A percentile compares a stretch with the other conserved stretches of the same genome.
phyloP scores from a whole-genome alignment of 2,888 invertebrate genomes.

The Taphrorychus bicolor region DNA sequence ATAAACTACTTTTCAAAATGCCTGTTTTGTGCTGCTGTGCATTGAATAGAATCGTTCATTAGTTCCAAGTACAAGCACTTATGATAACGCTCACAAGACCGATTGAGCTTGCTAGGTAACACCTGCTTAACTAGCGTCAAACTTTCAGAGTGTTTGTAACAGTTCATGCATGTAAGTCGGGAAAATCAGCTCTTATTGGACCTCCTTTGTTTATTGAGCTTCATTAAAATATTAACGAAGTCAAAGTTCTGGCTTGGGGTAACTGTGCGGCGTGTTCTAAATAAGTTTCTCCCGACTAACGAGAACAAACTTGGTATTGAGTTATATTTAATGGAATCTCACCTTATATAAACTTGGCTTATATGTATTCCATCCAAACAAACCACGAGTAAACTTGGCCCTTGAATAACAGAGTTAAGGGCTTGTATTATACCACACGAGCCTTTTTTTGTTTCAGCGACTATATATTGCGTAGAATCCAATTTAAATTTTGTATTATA shows the following conservation, averaged over 20 bases:
- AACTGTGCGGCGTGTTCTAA: slow-evolving; percentile 8
- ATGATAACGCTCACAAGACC: no score
- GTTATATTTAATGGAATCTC: not conserved
- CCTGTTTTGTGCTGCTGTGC: slow-evolving; percentile 17
- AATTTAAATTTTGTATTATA: not conserved
- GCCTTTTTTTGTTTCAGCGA: not conserved
- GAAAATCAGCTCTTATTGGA: not conserved
- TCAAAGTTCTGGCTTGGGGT: not conserved
- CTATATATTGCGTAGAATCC: not conserved
- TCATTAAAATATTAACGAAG: slow-evolving; percentile 12
- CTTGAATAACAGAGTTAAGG: not conserved
- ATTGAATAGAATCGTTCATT: slow-evolving; percentile 8
- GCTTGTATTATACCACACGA: not conserved
- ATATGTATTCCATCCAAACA: not conserved
- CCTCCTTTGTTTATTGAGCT: not conserved
- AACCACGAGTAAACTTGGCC: not conserved
- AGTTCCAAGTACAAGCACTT: not conserved
- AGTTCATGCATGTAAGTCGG: not conserved
- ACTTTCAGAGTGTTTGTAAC: not conserved
- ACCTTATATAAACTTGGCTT: not conserved
- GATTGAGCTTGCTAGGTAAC: not conserved
- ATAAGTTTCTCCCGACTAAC: slow-evolving; percentile 3
- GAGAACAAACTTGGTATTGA: slow-evolving; percentile 10
- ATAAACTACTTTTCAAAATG: slow-evolving; percentile 42
- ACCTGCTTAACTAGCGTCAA: not conserved